These are phyloP conservation scores for Ips typographus DNA, from an alignment of 1,140 invertebrate species.

Conservation along the genomic window DNA sequence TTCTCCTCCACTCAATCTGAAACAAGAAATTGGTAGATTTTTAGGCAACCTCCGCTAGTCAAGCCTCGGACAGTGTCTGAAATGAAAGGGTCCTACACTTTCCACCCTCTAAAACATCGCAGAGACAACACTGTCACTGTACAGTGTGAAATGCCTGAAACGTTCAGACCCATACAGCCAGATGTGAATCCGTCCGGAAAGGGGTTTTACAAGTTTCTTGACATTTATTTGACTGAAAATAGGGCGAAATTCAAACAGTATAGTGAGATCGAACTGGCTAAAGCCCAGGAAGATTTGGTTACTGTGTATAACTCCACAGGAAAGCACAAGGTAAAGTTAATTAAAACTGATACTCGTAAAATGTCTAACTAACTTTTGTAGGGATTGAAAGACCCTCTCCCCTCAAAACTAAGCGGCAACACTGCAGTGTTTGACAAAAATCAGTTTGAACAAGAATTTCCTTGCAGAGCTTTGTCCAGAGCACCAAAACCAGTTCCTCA, in stretches of 20 bases:
- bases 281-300: conserved; percentile 46
- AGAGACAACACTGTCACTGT: conserved; percentile 2
- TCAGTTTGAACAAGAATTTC: conserved; percentile 21
- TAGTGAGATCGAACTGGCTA: conserved; percentile 39
- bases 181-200: conserved; percentile 43
- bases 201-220: conserved; percentile 47
- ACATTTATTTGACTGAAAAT: conserved; percentile 50
- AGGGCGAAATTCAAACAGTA: conserved; percentile 44
- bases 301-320: conserved; percentile 45
- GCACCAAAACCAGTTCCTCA: conserved; percentile 37
- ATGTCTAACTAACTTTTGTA: background rate
- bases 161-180: conserved; percentile 46
- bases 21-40: conserved; percentile 35
- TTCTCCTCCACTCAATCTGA: background rate
- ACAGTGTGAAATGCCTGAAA: conserved; percentile 28
- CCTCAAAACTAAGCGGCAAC: conserved; percentile 9
- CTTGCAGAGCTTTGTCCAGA: conserved; percentile 29
- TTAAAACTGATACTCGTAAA: background rate
- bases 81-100: conserved; percentile 43
- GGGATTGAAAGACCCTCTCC: conserved; percentile 20
- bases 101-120: conserved; percentile 15
- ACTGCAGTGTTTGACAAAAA: conserved; percentile 26
- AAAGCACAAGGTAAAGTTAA: conserved; percentile 4
- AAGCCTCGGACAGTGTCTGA: conserved; percentile 41
- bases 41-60: conserved; percentile 42